Evolutionary conservation across 2,888 invertebrate species (phyloP), one percentile per base, ranked within the genome.

Genomic region (Leucoptera coffeella): DNA sequence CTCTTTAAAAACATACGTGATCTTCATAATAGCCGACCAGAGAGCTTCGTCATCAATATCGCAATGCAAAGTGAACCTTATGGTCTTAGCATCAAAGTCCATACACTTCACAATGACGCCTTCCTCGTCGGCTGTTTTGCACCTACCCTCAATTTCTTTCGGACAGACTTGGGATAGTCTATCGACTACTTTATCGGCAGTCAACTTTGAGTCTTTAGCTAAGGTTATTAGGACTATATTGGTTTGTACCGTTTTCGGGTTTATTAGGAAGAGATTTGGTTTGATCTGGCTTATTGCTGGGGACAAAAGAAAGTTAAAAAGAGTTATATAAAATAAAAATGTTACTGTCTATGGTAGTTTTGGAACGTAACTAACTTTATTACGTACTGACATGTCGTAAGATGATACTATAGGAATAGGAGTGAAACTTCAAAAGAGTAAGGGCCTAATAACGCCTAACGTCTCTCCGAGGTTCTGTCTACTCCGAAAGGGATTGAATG

Each of bases 211-310:
- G 2, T 58, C 41, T 33, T 73, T 60, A 2, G 78, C 43, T 9
- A 81, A 56, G 14, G 74, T 57, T 24, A 90, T 64, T 41, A 88
- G 69, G 29, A 89, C 58, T 38, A 91, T 88, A 50, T 90, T 90
- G 2, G 82, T 82, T 37, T 85, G 80, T 9, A 82, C 74, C 11
- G 52, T 60, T 3, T 62, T 50, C 17, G 79, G 42, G 37, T 86
- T 78, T 14, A 86, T 81, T 0, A 42, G 51, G 40, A 86, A 74
- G 19, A 75, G 51, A 32, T 75, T 72, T 26, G 82, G 78, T 21
- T 73, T 64, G 21, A 78, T 42, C 1, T 76, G 72, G 22, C 75
- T 47, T 34, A 87, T 77, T 3, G 75, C 81, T 82, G 51, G 2
- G 47, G 35, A 13, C 12, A 27, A 8, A 27, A 19, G 15, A 25